Conservation (phyloP, 2,113 vertebrate genomes). For the Neotoma lepida region DNA sequence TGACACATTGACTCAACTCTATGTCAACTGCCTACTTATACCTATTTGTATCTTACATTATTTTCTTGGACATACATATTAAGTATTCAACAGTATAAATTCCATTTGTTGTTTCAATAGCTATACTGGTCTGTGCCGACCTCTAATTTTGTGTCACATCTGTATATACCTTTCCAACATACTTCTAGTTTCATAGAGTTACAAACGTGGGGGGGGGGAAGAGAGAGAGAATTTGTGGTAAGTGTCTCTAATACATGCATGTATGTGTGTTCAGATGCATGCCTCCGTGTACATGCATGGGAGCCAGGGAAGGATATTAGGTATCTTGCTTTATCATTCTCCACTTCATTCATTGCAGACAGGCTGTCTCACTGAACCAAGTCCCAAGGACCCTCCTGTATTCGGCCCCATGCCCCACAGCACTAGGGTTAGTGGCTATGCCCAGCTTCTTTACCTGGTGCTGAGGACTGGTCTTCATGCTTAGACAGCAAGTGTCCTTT, state of each 20-base stretch:
- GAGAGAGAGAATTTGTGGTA: background rate
- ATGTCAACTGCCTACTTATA: background rate
- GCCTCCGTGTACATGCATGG: background rate
- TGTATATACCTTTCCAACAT: background rate
- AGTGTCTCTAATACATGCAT: too few species aligned
- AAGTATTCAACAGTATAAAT: conserved; percentile 12
- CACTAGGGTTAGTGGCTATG: background rate
- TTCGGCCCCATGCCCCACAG: too few species aligned
- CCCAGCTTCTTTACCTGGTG: background rate
- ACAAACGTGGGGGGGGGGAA: background rate
- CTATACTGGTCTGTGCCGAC: background rate
- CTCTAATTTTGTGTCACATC: background rate
- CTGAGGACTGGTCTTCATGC: background rate
- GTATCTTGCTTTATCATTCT: background rate
- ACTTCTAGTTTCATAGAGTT: background rate
- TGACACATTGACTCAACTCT: background rate
- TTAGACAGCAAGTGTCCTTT: background rate
- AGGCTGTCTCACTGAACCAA: background rate
- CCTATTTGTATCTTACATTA: background rate
- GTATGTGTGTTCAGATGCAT: background rate
- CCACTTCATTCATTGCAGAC: background rate
- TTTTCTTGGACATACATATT: background rate
- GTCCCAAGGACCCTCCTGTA: background rate
- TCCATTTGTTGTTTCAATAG: background rate
- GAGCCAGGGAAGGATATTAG: background rate